Conservation (phyloP, 1,140 invertebrate genomes). For the Bacillus rossius region DNA sequence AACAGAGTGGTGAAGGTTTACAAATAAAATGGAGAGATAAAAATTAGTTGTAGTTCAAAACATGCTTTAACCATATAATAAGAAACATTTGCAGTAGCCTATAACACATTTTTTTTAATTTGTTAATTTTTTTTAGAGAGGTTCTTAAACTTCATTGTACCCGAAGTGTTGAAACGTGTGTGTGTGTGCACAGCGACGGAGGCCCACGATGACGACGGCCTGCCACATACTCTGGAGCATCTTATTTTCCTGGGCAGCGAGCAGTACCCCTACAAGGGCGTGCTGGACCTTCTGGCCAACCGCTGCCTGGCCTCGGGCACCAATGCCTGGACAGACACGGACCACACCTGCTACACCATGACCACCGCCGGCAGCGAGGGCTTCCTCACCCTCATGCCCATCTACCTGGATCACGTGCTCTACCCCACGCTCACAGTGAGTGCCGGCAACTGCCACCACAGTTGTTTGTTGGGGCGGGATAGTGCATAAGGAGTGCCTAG, state of each 20-base stretch:
- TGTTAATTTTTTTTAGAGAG: too few relatives aligned
- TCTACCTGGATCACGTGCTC: conserved; percentile 88
- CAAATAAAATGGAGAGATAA: too few relatives aligned
- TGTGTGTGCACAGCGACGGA: conserved; percentile 66
- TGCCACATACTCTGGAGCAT: conserved; percentile 91
- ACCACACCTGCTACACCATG: conserved; percentile 88
- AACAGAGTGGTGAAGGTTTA: too few relatives aligned
- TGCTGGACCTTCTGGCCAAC: conserved; percentile 83
- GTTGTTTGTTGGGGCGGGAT: neutral
- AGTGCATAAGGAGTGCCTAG: too few relatives aligned
- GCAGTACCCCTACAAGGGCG: conserved; percentile 84
- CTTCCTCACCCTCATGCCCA: conserved; percentile 80
- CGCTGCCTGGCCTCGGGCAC: conserved; percentile 85
- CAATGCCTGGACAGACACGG: conserved; percentile 79
- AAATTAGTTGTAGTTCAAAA: too few relatives aligned
- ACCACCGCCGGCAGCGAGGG: conserved; percentile 81
- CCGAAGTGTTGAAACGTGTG: neutral
- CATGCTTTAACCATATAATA: too few relatives aligned
- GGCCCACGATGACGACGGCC: conserved; percentile 84
- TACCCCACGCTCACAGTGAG: conserved; percentile 73
- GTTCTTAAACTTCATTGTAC: conserved; percentile 15
- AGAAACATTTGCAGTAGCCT: too few relatives aligned
- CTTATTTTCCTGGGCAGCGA: conserved; percentile 88
- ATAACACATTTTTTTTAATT: too few relatives aligned
- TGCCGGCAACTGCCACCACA: too few relatives aligned